Base-by-base conservation (phyloP, 2,113 vertebrate species). In the Amblyopsis rosae region DNA sequence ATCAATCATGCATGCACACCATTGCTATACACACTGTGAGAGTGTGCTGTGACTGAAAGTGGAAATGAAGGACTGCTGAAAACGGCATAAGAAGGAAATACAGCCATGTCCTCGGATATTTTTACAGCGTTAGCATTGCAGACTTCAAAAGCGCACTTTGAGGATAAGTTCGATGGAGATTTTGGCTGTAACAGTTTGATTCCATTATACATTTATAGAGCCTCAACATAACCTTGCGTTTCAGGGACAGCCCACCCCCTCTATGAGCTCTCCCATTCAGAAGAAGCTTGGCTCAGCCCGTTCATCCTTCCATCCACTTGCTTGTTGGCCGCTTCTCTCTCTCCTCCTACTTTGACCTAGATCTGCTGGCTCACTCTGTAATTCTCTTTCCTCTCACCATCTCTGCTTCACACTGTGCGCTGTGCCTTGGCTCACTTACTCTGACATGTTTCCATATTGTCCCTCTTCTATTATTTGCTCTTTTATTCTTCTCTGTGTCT, bases 341-440 rank as follows among this genome's bases (percentile, higher is more conserved):
- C 83, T 83, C 26, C 57, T 9, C 6, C 33, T 45, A 13, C 59
- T 46, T 73, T 88, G 89, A 89, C 89, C 89, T 82, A 90, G 80
- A 90, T 90, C 85, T 74, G 60, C 62, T 56, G 55, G 74, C 65
- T 69, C 60, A 54, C 66, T 6, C 60, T 12, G 45, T 62, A n/a
- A 17, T 46, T 47, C 16, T 62, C 45, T 9, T 65, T 67, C 45
- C 70, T 15, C 16, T 13, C 41, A 64, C 66, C 56, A 49, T 15
- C 72, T 63, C 77, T 62, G 70, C 77, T 45, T 74, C 41, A 26
- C n/a, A 8, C n/a, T 12, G 13, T 15, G 3, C n/a, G 1, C n/a
- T 12, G 13, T 15, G 3, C 8, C 26, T 55, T 26, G 26, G 26
- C 32, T 66, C 67, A 49, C 69, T n/a, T 9, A 17, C 33, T 67